A percentile compares a stretch with the other conserved stretches of the same genome.
phyloP scores from a whole-genome alignment of 2,888 invertebrate genomes.

The Oxytorus armatus region DNA sequence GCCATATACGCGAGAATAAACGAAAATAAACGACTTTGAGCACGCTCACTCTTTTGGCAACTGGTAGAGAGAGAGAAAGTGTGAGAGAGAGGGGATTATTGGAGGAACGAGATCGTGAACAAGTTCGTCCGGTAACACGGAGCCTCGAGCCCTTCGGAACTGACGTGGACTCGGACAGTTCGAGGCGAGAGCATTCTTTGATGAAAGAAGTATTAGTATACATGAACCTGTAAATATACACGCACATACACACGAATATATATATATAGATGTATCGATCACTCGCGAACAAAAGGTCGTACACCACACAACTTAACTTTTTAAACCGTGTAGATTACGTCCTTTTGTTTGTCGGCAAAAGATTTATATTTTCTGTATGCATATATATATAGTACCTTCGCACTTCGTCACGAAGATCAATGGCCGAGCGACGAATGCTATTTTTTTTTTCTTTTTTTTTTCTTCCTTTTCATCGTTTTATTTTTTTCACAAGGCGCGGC shows the following conservation, averaged over 20 bases:
- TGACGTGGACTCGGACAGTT: conserved; percentile 31
- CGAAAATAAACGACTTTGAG: conserved; percentile 56
- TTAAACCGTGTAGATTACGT: background rate
- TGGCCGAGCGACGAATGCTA: conserved; percentile 53
- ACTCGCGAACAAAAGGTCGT: conserved; percentile 8
- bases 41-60: conserved; percentile 54
- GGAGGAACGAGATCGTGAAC: conserved; percentile 37
- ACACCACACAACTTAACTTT: conserved; percentile 5
- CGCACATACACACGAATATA: conserved; percentile 6
- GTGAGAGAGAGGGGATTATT: background rate
- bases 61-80: conserved; percentile 1
- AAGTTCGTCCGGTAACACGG: conserved; percentile 37
- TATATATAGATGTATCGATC: conserved; percentile 3
- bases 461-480: conserved; percentile 14
- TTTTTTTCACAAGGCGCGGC: conserved; percentile 61
- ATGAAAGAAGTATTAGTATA: conserved; percentile 35
- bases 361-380: background rate
- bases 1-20: conserved; percentile 31
- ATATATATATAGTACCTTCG: conserved; percentile 12
- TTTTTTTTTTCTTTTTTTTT: conserved; percentile 29
- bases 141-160: conserved; percentile 39
- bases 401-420: conserved; percentile 52
- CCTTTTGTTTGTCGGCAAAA: conserved; percentile 6
- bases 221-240: conserved; percentile 7
- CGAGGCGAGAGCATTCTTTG: conserved; percentile 38